Conservation (phyloP, 2,113 vertebrate genomes). For the Irena cyanogastra region DNA sequence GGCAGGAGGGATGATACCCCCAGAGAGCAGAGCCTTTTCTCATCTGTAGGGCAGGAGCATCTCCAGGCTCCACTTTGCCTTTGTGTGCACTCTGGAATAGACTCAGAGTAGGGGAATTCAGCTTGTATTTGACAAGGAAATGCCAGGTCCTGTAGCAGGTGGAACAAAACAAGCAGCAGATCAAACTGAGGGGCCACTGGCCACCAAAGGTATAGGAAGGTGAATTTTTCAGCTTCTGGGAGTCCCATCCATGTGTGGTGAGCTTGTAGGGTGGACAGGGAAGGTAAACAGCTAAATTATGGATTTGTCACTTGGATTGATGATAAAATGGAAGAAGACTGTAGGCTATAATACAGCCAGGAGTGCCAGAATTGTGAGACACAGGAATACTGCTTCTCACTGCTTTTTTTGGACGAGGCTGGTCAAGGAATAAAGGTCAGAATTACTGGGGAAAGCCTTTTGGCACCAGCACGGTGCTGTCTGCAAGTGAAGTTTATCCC, state of each 20-base stretch:
- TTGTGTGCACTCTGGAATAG: rapidly evolving
- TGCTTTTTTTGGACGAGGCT: not conserved
- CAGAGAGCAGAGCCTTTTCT: not conserved
- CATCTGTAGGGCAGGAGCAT: not conserved
- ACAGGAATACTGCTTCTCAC: not conserved
- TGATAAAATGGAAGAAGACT: not conserved
- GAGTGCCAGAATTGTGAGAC: not conserved
- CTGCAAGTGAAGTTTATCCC: not conserved
- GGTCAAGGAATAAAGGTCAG: not conserved
- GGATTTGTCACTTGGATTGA: not conserved
- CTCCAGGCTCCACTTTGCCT: not conserved
- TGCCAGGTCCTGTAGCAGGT: rapidly evolving
- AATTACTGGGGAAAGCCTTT: not conserved
- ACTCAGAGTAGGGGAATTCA: not conserved
- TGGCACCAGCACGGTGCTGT: not conserved
- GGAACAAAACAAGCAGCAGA: not conserved
- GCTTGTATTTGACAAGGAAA: not conserved
- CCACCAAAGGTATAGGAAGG: not conserved
- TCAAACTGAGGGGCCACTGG: not conserved
- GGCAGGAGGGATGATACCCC: not conserved
- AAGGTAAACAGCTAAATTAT: not conserved
- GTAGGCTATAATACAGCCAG: not conserved
- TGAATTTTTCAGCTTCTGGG: not conserved
- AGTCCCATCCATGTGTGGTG: not conserved
- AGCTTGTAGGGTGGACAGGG: not conserved